A percentile compares a stretch with the other conserved stretches of the same genome.
Evolutionary conservation across 2,113 vertebrate species (phyloP).

Genomic region (Osmerus mordax): DNA sequence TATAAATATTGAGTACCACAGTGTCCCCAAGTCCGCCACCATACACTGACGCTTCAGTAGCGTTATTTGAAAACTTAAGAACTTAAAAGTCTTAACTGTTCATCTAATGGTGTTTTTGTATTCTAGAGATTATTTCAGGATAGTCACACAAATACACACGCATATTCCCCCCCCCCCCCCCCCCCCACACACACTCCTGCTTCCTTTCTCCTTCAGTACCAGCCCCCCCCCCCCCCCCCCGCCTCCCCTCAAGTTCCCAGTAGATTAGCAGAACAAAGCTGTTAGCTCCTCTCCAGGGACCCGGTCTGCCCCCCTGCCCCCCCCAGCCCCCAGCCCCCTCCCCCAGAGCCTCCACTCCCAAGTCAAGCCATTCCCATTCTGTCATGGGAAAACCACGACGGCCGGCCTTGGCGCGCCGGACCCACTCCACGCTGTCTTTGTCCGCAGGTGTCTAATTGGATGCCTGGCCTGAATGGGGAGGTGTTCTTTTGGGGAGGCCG

Average conservation of each 20-base stretch:
- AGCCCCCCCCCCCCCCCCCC: background rate
- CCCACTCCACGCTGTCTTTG: conserved; percentile 57
- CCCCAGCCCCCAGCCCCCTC: background rate
- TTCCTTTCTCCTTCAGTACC: background rate
- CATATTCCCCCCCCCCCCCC: background rate
- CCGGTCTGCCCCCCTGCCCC: background rate
- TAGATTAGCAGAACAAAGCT: conserved; percentile 23
- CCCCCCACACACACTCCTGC: background rate
- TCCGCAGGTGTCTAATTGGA: conserved; percentile 55
- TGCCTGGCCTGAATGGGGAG: conserved; percentile 46
- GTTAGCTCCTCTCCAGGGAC: background rate
- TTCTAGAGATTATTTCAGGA: no score
- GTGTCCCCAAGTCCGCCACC: no score
- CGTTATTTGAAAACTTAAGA: no score
- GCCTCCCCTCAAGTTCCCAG: background rate
- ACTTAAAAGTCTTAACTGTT: no score
- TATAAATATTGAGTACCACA: no score
- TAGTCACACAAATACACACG: no score
- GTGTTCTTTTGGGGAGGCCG: no score
- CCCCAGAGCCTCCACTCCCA: conserved; percentile 36
- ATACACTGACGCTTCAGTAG: no score
- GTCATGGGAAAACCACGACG: conserved; percentile 53
- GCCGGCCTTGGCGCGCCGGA: conserved; percentile 32
- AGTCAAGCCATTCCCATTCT: conserved; percentile 58
- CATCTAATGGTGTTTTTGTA: no score